phyloP scores from a whole-genome alignment of 1,140 invertebrate species.

The Tetraneura akinire region DNA sequence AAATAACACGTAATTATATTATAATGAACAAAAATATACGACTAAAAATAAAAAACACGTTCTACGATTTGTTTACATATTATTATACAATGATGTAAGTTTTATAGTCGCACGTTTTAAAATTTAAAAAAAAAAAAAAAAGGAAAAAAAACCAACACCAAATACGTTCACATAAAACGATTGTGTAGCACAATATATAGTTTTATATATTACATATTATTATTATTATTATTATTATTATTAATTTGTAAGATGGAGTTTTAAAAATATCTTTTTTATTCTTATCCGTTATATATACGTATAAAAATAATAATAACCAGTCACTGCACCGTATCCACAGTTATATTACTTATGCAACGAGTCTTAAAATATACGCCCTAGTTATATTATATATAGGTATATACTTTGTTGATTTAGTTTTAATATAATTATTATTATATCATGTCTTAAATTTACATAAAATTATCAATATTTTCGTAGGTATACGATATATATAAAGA shows the following conservation, averaged over 20 bases:
- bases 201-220: no score
- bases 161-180: background rate
- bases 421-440: no score
- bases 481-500: no score
- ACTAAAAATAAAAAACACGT: background rate
- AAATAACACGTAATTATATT: background rate
- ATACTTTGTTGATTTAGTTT: no score
- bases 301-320: background rate
- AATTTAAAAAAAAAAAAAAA: no score
- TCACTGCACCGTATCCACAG: slow-evolving; percentile 31
- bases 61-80: background rate
- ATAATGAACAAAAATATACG: background rate
- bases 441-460: no score
- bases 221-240: no score
- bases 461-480: no score
- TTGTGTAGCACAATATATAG: no score
- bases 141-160: no score
- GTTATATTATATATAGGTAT: background rate
- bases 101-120: no score
- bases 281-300: background rate
- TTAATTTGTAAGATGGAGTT: background rate
- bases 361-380: slow-evolving; percentile 35
- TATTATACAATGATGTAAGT: no score
- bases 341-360: background rate
- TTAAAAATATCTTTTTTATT: background rate